Evolutionary conservation across 1,140 invertebrate species (phyloP).

Genomic region (Magallana ariakensis): DNA sequence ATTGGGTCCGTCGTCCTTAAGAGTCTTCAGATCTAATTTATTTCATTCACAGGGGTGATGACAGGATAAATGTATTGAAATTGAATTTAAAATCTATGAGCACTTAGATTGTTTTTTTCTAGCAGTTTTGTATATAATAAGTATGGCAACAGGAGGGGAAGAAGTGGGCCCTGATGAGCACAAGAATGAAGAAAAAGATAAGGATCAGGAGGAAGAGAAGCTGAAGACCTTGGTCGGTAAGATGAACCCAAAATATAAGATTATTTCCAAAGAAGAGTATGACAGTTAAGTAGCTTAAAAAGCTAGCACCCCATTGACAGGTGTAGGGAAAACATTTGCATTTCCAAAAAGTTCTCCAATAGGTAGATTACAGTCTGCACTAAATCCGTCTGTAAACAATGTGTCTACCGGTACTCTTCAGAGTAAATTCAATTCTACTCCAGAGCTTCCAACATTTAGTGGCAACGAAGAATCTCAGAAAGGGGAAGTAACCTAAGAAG

Average conservation of each 20-base stretch:
- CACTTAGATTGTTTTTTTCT: not conserved
- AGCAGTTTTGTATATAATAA: not conserved
- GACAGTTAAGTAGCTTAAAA: not conserved
- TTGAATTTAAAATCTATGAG: not conserved
- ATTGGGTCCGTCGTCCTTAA: no score
- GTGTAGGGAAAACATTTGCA: not conserved
- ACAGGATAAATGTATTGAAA: not conserved
- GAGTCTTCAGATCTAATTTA: not conserved
- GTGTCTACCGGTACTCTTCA: not conserved
- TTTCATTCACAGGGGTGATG: not conserved
- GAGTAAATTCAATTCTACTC: no score
- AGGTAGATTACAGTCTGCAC: not conserved
- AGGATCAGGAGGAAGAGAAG: not conserved
- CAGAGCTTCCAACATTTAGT: conserved; percentile 6
- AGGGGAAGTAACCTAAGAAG: conserved; percentile 32
- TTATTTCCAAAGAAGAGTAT: conserved; percentile 30
- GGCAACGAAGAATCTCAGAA: conserved; percentile 9
- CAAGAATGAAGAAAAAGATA: not conserved
- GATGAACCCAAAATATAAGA: not conserved
- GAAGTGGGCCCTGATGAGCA: not conserved
- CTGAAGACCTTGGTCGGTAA: not conserved
- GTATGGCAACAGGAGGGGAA: not conserved
- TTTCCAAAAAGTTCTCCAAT: not conserved
- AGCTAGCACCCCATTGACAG: not conserved
- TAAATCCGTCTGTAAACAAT: not conserved